Base-by-base conservation (phyloP, 2,113 vertebrate genomes). In the Cephalopholis sonnerati region DNA sequence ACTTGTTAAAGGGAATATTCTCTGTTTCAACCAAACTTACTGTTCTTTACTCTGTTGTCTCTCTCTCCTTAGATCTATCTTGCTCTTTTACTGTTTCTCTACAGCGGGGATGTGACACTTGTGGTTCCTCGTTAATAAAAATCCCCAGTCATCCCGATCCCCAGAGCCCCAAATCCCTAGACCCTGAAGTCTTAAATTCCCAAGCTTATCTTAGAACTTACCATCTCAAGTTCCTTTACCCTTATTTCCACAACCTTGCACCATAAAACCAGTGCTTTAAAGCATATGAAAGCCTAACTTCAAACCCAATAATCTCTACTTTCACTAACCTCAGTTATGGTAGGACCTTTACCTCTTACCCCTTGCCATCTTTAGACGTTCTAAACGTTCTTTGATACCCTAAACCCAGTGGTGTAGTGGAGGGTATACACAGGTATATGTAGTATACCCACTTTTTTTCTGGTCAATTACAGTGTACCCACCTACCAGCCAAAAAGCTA, bases 21-120 rank as follows among this genome's bases (percentile, higher is more conserved):
- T 41, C 17, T 62, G 62, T 55, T 32, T 74, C 53, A 57, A 27
- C 36, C 53, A n/a, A 57, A 44, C 48, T 84, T 61, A 72, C 2
- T 44, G 4, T 11, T 41, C 24, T 66, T 15, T 81, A 29, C 62
- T 76, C 44, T 76, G 1, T 68, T 83, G 3, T 87, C 22, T 74
- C 54, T 81, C 17, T 73, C 68, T 68, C 82, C 29, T 46, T 75
- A 89, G 86, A 80, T 75, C 29, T 2, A 2, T 75, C 54, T 68
- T 69, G 20, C 17, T 64, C 32, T 74, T 17, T 74, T 55, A 8
- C n/a, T 36, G 12, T 71, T 36, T 79, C 36, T 81, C 57, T 50
- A 3, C 79, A 85, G 75, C 75, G 88, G 74, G 65, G 39, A 87
- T 84, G 86, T 91, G 57, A 92, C 58, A 22, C 51, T 7, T 66